These are phyloP conservation scores for Hylia prasina DNA, from an alignment of 2,113 vertebrate genomes.

Conservation along the genomic window DNA sequence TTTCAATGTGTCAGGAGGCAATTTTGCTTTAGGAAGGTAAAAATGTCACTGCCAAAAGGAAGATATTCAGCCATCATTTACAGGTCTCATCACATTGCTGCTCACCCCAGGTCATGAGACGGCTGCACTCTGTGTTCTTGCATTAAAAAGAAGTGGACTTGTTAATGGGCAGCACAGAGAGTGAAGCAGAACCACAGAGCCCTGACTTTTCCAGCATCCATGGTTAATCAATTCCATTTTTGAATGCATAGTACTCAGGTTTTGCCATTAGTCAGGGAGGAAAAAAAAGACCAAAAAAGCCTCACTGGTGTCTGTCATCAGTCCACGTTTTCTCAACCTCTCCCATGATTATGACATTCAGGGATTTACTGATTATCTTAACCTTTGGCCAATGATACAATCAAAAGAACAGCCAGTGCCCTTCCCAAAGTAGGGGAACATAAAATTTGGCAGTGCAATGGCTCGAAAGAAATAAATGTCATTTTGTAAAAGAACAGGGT, in stretches of 20 bases:
- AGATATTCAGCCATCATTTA: neutral
- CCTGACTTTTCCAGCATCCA: neutral
- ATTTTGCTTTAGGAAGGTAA: neutral
- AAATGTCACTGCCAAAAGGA: neutral
- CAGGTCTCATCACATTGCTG: neutral
- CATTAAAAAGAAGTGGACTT: neutral
- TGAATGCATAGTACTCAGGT: neutral
- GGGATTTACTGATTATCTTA: neutral
- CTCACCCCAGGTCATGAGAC: neutral
- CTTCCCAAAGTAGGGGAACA: neutral
- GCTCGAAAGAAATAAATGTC: fast-evolving
- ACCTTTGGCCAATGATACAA: neutral
- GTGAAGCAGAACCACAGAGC: neutral
- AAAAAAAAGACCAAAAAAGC: neutral
- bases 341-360: neutral
- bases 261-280: neutral
- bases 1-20: neutral
- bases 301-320: neutral
- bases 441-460: neutral
- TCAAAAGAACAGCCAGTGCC: neutral
- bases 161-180: neutral
- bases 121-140: neutral
- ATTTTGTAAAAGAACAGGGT: neutral
- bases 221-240: neutral
- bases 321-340: neutral